A percentile compares a stretch with the other conserved stretches of the same genome.
These are phyloP conservation scores for Timema podura DNA, from an alignment of 2,888 invertebrate genomes.

Conservation along the genomic window DNA sequence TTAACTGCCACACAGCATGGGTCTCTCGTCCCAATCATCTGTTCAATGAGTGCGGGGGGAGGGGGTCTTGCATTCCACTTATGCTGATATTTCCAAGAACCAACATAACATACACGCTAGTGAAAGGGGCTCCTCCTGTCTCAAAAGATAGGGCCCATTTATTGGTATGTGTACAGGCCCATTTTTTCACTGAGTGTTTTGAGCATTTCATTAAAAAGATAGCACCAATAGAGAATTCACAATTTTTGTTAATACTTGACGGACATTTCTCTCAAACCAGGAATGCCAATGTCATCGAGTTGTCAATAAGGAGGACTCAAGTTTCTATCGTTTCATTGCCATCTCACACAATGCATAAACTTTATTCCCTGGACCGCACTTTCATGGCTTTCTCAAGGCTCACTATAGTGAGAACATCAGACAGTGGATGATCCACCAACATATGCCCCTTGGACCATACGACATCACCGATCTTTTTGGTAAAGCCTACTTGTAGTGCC, in stretches of 20 bases:
- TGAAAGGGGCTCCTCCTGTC: slow-evolving; percentile 23
- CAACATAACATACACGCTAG: slow-evolving; percentile 8
- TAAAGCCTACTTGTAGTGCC: no score
- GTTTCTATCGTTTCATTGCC: neutral
- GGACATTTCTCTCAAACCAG: slow-evolving; percentile 6
- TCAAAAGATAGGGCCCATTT: neutral
- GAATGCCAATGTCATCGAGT: neutral
- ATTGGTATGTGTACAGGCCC: slow-evolving; percentile 17
- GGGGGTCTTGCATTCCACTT: slow-evolving; percentile 22
- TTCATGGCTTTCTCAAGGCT: no score
- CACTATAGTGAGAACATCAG: no score
- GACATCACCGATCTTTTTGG: no score
- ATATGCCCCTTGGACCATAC: no score
- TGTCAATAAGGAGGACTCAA: neutral
- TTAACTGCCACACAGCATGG: slow-evolving; percentile 20
- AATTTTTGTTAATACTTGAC: slow-evolving; percentile 2
- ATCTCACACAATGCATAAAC: no score
- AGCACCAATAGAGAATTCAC: neutral
- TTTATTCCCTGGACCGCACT: no score
- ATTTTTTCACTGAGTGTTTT: slow-evolving; percentile 1
- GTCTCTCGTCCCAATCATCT: slow-evolving; percentile 21
- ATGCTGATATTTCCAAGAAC: slow-evolving; percentile 24
- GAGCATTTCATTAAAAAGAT: slow-evolving; percentile 3
- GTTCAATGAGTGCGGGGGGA: slow-evolving; percentile 20
- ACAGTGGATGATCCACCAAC: no score